Conservation (phyloP, 2,113 vertebrate genomes). For the Junco hyemalis region DNA sequence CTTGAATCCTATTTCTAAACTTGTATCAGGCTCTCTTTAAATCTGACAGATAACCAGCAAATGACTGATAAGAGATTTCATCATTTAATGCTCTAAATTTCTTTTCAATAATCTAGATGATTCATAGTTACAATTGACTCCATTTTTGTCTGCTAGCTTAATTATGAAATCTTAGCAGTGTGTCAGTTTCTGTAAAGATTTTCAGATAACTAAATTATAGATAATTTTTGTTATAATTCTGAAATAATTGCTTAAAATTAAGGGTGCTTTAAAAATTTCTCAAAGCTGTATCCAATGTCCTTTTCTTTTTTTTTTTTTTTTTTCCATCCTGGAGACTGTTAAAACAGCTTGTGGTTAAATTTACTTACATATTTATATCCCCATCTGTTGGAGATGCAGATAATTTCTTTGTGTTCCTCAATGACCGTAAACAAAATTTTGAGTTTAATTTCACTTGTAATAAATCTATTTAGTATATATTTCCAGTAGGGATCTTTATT, state of each 20-base stretch:
- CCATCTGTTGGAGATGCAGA: background rate
- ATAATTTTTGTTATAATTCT: conserved; percentile 1
- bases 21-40: conserved; percentile 3
- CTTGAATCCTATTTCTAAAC: conserved; percentile 17
- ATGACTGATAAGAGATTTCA: background rate
- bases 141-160: background rate
- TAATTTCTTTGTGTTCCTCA: background rate
- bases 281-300: background rate
- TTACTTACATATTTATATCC: background rate
- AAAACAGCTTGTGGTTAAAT: background rate
- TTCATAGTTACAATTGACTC: conserved; percentile 22
- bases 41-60: conserved; percentile 30
- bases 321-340: background rate
- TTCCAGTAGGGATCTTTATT: background rate
- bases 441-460: background rate
- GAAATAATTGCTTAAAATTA: background rate
- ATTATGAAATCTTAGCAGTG: background rate
- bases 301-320: background rate
- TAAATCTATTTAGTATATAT: background rate
- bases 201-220: conserved; percentile 7
- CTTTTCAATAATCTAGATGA: conserved; percentile 14
- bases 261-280: background rate
- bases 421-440: background rate
- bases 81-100: conserved; percentile 19
- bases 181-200: conserved; percentile 16